Conservation (phyloP, 2,888 invertebrate genomes). For the Yponomeuta malinellus region DNA sequence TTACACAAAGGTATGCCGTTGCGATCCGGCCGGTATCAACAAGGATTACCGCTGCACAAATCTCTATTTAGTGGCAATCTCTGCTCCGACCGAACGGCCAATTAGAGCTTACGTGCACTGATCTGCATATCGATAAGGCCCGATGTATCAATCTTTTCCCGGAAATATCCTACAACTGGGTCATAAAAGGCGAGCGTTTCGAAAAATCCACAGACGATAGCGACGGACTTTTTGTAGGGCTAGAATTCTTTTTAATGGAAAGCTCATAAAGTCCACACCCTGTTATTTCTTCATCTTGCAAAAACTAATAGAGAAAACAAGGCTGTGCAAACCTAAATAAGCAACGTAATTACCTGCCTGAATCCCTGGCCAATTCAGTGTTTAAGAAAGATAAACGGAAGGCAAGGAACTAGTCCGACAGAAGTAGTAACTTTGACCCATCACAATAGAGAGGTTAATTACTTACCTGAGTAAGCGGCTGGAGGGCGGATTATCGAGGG, state of each 20-base stretch:
- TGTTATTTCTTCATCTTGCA: background rate
- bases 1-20: slow-evolving; percentile 52
- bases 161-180: background rate
- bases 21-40: slow-evolving; percentile 46
- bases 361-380: slow-evolving; percentile 68
- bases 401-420: slow-evolving; percentile 58
- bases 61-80: slow-evolving; percentile 68
- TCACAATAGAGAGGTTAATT: slow-evolving; percentile 48
- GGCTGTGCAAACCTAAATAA: slow-evolving; percentile 38
- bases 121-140: slow-evolving; percentile 45
- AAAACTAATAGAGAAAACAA: slow-evolving; percentile 10
- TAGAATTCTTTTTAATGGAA: background rate
- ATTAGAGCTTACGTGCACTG: slow-evolving; percentile 64
- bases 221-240: background rate
- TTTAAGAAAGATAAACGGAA: slow-evolving; percentile 74
- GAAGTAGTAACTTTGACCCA: slow-evolving; percentile 53
- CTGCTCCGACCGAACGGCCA: slow-evolving; percentile 50
- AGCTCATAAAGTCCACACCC: background rate
- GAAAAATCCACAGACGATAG: background rate
- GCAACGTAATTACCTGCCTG: slow-evolving; percentile 62
- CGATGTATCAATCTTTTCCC: slow-evolving; percentile 9
- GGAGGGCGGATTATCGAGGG: slow-evolving; percentile 9
- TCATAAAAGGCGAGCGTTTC: slow-evolving; percentile 4
- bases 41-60: slow-evolving; percentile 61
- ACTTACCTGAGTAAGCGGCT: slow-evolving; percentile 28